Evolutionary conservation across 1,140 invertebrate genomes (phyloP).

Genomic region (Ericerus pela): DNA sequence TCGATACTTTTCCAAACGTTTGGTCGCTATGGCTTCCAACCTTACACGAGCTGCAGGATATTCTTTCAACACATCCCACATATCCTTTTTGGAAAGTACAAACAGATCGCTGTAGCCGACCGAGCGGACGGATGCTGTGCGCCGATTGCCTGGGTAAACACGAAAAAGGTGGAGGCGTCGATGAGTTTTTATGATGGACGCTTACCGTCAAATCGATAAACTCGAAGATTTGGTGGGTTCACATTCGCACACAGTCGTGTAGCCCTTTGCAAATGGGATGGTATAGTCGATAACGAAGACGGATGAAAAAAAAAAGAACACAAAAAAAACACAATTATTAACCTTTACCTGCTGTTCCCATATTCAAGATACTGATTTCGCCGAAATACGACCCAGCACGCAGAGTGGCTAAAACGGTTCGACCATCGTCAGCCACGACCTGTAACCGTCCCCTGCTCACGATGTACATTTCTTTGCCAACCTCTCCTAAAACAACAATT

Average conservation of each 20-base stretch:
- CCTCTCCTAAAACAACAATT: constrained; percentile 56
- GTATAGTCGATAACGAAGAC: too few relatives aligned
- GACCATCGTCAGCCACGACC: constrained; percentile 93
- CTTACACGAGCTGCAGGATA: constrained; percentile 91
- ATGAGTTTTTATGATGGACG: too few relatives aligned
- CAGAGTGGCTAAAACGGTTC: constrained; percentile 88
- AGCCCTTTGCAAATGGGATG: too few relatives aligned
- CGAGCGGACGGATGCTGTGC: constrained; percentile 89
- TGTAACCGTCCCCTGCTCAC: constrained; percentile 90
- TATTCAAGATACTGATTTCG: constrained; percentile 98
- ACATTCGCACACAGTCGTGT: too few relatives aligned
- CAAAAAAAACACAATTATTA: too few relatives aligned
- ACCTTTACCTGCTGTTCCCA: constrained; percentile 96
- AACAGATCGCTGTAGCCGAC: constrained; percentile 98
- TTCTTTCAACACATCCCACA: constrained; percentile 99
- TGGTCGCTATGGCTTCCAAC: constrained; percentile 93
- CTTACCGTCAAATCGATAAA: too few relatives aligned
- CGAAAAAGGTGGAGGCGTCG: too few relatives aligned
- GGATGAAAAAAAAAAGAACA: too few relatives aligned
- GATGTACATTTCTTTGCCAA: constrained; percentile 98
- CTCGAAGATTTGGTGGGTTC: too few relatives aligned
- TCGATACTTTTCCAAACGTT: constrained; percentile 89
- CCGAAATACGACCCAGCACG: constrained; percentile 98
- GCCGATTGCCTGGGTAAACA: constrained; percentile 79
- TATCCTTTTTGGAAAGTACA: constrained; percentile 95